These are phyloP conservation scores for Poeciliopsis prolifica DNA, from an alignment of 2,113 vertebrate genomes.

Conservation along the genomic window DNA sequence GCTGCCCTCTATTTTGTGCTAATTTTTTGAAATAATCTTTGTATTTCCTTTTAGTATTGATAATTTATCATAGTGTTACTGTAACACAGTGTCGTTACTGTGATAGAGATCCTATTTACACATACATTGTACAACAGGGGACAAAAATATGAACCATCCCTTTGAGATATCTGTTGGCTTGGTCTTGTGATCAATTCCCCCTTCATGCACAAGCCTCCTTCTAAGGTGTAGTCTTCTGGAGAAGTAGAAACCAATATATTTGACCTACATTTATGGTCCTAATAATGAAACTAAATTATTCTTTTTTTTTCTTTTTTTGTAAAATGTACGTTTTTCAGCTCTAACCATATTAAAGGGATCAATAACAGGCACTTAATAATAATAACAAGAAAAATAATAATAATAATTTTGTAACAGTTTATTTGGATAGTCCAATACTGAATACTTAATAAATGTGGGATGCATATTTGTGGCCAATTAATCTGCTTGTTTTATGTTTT, in stretches of 20 bases:
- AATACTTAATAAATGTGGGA: conserved; percentile 28
- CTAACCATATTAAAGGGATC: conserved; percentile 82
- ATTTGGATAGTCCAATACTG: conserved; percentile 53
- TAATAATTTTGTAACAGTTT: conserved; percentile 24
- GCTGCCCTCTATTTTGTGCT: conserved; percentile 65
- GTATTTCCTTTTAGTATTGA: conserved; percentile 59
- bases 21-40: conserved; percentile 59
- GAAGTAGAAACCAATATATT: conserved; percentile 38
- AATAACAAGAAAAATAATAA: conserved; percentile 65
- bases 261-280: conserved; percentile 38
- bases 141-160: conserved; percentile 40
- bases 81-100: conserved; percentile 62
- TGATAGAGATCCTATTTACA: conserved; percentile 78
- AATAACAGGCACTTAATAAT: conserved; percentile 85
- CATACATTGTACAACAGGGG: conserved; percentile 61
- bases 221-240: conserved; percentile 16
- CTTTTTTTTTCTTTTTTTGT: conserved; percentile 37
- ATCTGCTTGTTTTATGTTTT: conserved; percentile 15
- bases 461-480: conserved; percentile 8
- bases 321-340: conserved; percentile 52
- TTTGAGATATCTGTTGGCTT: conserved; percentile 31
- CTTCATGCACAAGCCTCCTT: conserved; percentile 60
- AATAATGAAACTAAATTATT: conserved; percentile 42
- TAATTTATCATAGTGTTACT: conserved; percentile 71
- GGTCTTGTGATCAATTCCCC: conserved; percentile 38